Base-by-base conservation (phyloP, 2,888 invertebrate species). In the Andrena minutula region DNA sequence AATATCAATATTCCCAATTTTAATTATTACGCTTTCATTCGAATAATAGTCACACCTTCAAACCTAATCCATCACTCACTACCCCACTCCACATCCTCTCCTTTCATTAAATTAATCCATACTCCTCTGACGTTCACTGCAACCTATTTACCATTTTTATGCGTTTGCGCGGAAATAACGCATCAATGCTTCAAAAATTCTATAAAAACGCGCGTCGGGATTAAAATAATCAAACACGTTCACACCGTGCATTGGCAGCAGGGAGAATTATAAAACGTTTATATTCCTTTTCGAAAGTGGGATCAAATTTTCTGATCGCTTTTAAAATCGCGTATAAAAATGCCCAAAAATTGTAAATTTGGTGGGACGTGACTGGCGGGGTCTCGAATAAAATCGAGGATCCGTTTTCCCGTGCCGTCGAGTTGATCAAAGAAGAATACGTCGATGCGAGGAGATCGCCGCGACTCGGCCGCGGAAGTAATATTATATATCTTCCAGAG, bases 401-500 rank as follows among this genome's bases (percentile, higher is more conserved):
- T 7, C 16, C 8, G n/a, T 70, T 77, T 47, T 51, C 10, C 61
- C 60, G 51, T 26, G 26, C n/a, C 65, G 81, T 77, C 69, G 65
- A 73, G 58, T 86, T 66, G 86, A 84, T 88, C 83, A 83, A 86
- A 86, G 84, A 79, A 77, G 77, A 83, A 85, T 80, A 72, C 65
- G 66, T 61, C 61, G 47, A 73, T 74, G 56, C 56, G 71, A 47
- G 26, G 72, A 66, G 65, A 87, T 85, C 82, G 56, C 35, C 23
- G 72, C 35, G 64, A 49, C 69, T 80, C 66, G 65, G 41, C 77
- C 61, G 32, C 74, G 85, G 79, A 85, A 82, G 77, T 78, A 79
- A 88, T 88, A 85, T 85, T 80, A 80, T 80, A 80, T 68, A 86
- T 86, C 79, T 73, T 49, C 61, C n/a, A 30, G 35, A 28, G 35